These are phyloP conservation scores for Uria aalge DNA, from an alignment of 2,113 vertebrate genomes.

Conservation along the genomic window DNA sequence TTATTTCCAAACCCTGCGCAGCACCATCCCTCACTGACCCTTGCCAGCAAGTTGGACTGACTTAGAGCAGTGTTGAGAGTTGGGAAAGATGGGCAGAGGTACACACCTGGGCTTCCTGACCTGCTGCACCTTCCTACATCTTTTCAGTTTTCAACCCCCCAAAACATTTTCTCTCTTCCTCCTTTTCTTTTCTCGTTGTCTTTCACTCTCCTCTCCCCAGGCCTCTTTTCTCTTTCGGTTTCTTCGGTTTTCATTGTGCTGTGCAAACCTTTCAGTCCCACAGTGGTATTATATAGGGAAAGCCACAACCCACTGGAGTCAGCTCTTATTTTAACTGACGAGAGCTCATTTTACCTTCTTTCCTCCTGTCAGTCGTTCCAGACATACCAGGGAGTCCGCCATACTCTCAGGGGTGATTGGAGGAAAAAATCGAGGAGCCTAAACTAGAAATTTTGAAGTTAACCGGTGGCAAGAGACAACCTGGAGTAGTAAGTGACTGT, in stretches of 20 bases:
- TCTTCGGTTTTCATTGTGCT: not conserved
- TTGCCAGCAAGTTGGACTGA: not conserved
- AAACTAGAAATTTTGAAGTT: not conserved
- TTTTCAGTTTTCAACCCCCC: not conserved
- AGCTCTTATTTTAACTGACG: not conserved
- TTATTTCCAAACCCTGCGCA: not conserved
- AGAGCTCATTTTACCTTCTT: constrained; percentile 19
- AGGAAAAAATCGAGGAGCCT: not conserved
- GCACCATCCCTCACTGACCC: not conserved
- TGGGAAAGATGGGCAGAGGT: not conserved
- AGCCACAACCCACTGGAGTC: not conserved
- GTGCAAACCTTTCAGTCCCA: not conserved
- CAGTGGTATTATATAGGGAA: not conserved
- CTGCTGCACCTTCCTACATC: not conserved
- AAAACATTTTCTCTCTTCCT: not conserved
- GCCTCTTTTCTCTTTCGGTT: not conserved
- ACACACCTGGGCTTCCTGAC: not conserved
- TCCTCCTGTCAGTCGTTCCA: not conserved
- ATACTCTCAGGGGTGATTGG: constrained; percentile 38
- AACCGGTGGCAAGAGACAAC: not conserved
- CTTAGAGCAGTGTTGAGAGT: not conserved
- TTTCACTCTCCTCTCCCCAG: not conserved
- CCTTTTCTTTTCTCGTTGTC: not conserved
- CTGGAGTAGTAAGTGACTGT: not conserved
- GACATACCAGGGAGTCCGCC: constrained; percentile 26